Percentiles rank a stretch among this genome's conserved stretches.
These are phyloP conservation scores for Drosophila parvula DNA, from an alignment of 1,140 invertebrate genomes.

Conservation along the genomic window DNA sequence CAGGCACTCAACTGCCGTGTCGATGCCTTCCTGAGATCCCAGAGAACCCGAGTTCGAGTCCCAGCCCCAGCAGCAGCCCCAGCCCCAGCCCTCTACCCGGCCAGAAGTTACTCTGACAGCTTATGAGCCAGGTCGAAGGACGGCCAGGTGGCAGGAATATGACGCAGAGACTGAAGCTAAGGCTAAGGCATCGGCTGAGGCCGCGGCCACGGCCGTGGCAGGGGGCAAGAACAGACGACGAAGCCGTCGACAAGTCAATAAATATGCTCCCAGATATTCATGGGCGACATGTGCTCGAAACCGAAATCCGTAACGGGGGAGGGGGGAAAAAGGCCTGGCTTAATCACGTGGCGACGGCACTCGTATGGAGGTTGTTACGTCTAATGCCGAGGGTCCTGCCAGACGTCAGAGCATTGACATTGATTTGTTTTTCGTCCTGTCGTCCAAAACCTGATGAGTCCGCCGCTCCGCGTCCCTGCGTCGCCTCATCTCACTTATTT, in stretches of 20 bases:
- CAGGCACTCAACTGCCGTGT: constrained; percentile 78
- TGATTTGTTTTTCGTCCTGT: constrained; percentile 69
- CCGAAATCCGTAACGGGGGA: constrained; percentile 17
- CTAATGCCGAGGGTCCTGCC: constrained; percentile 30
- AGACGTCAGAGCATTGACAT: constrained; percentile 66
- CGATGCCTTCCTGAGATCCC: constrained; percentile 18
- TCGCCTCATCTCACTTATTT: constrained; percentile 69
- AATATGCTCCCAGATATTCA: constrained; percentile 76
- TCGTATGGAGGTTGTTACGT: constrained; percentile 34
- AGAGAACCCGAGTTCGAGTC: too few relatives aligned
- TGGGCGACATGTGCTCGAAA: constrained; percentile 41
- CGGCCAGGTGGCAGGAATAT: constrained; percentile 25
- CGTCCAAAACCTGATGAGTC: constrained; percentile 21
- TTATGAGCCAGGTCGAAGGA: constrained; percentile 72
- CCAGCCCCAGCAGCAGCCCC: too few relatives aligned
- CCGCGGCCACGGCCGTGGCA: neutral
- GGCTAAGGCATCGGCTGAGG: neutral
- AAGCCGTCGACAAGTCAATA: constrained; percentile 76
- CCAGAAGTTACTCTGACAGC: constrained; percentile 59
- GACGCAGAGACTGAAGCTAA: neutral
- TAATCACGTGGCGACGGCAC: constrained; percentile 68
- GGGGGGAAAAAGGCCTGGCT: constrained; percentile 33
- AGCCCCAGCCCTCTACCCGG: constrained; percentile 4
- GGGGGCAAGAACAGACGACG: constrained; percentile 19
- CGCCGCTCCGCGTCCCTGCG: constrained; percentile 30